phyloP scores from a whole-genome alignment of 30 jellyfish, hydroid and myxozoan genomes.

The Phacellophora camtschatica region DNA sequence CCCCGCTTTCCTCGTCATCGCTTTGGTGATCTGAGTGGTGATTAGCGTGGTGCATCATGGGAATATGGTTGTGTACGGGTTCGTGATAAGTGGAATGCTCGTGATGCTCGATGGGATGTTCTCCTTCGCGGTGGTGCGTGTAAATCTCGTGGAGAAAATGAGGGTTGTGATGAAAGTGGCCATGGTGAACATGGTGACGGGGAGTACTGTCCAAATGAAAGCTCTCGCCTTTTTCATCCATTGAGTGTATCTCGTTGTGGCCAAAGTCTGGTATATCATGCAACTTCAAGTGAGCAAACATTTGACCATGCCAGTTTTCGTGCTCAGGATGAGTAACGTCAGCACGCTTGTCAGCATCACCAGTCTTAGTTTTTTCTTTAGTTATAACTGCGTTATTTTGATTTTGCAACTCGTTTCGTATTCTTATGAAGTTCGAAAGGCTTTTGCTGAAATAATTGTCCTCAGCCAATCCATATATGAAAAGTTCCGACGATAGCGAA shows the following conservation, averaged over 20 bases:
- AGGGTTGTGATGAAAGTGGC: conserved; percentile 32
- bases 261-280: conserved; percentile 50
- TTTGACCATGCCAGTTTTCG: conserved; percentile 51
- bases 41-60: conserved; percentile 15
- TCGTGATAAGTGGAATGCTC: conserved; percentile 67
- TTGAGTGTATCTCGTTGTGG: conserved; percentile 30
- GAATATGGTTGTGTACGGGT: conserved; percentile 37
- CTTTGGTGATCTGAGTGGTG: conserved; percentile 41
- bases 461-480: neutral
- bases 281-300: neutral
- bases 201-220: conserved; percentile 53
- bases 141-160: conserved; percentile 64
- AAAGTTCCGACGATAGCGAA: too few relatives aligned
- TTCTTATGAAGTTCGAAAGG: conserved; percentile 20
- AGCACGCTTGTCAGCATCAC: neutral
- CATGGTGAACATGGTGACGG: conserved; percentile 63
- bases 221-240: conserved; percentile 46
- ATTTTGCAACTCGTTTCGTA: neutral
- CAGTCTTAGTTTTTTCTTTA: neutral
- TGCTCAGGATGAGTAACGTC: conserved; percentile 13
- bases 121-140: conserved; percentile 73
- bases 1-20: conserved; percentile 46
- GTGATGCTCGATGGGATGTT: conserved; percentile 52
- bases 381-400: neutral
- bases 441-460: conserved; percentile 27